phyloP scores from a whole-genome alignment of 2,888 invertebrate species.

The Electrophaes corylata region DNA sequence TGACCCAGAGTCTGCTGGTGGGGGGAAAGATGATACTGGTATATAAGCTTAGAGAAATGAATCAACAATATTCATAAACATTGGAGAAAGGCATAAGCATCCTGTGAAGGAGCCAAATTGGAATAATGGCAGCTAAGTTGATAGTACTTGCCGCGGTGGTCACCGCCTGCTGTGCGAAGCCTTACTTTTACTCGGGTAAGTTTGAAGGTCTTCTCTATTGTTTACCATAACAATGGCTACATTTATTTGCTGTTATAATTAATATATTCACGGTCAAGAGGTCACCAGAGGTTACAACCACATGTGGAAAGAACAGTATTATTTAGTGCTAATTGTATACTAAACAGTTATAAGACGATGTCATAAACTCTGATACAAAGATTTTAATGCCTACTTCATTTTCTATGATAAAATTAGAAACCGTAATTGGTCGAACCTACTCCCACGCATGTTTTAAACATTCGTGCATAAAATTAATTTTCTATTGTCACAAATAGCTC shows the following conservation, averaged over 20 bases:
- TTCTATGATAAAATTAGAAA: not conserved
- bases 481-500: not conserved
- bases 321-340: not conserved
- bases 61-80: conserved; percentile 67
- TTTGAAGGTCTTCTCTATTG: conserved; percentile 25
- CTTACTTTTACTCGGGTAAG: conserved; percentile 62
- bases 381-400: not conserved
- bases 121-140: conserved; percentile 63
- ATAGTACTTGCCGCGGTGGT: conserved; percentile 57
- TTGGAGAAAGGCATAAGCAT: conserved; percentile 62
- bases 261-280: conserved; percentile 25
- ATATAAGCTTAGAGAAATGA: conserved; percentile 74
- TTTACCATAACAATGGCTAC: conserved; percentile 21
- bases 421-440: not conserved
- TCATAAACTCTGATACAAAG: not conserved
- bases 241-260: conserved; percentile 8
- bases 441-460: conserved; percentile 4
- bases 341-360: not conserved
- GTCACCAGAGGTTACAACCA: conserved; percentile 24
- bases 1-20: conserved; percentile 65
- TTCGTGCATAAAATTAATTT: not conserved
- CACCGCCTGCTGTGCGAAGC: conserved; percentile 58
- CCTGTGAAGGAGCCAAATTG: conserved; percentile 44
- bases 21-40: conserved; percentile 66
- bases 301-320: conserved; percentile 24